Percentiles rank a stretch among this genome's conserved stretches.
Conservation (phyloP, 2,888 invertebrate genomes). For the Clostera curtula region DNA sequence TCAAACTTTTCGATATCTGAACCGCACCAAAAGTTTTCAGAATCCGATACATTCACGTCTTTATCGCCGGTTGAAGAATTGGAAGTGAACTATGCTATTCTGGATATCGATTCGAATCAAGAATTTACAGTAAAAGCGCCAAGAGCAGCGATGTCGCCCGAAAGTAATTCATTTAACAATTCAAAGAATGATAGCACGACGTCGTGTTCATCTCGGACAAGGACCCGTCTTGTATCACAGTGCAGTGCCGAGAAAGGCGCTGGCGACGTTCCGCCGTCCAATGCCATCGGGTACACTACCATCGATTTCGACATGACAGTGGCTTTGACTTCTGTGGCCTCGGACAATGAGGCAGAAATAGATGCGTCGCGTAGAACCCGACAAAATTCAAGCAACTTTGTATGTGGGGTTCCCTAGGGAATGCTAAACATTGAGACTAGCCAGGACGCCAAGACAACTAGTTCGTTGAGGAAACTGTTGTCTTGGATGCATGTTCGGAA, state of each 20-base stretch:
- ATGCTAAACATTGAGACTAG: constrained; percentile 37
- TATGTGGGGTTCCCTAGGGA: constrained; percentile 59
- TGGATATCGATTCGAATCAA: constrained; percentile 81
- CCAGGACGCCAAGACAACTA: too few species aligned
- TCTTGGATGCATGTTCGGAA: too few species aligned
- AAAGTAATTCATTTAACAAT: constrained; percentile 44
- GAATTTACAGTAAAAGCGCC: constrained; percentile 33
- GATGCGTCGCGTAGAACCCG: constrained; percentile 87
- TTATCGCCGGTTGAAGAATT: constrained; percentile 58
- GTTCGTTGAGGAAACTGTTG: too few species aligned
- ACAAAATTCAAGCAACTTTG: constrained; percentile 83
- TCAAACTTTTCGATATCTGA: constrained; percentile 33
- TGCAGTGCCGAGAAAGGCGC: constrained; percentile 45
- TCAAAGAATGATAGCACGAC: constrained; percentile 46
- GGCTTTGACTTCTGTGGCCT: constrained; percentile 88
- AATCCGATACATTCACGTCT: constrained; percentile 59
- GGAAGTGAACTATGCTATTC: constrained; percentile 83
- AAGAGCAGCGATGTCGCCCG: constrained; percentile 43
- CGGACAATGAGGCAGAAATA: constrained; percentile 78
- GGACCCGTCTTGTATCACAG: constrained; percentile 48
- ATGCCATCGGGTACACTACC: constrained; percentile 84
- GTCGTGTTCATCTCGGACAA: constrained; percentile 42
- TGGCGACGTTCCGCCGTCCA: constrained; percentile 73
- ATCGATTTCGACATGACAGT: constrained; percentile 97
- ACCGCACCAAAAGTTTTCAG: constrained; percentile 51